Base-by-base conservation (phyloP, 1,140 invertebrate genomes). In the Cyrtorhinus lividipennis region DNA sequence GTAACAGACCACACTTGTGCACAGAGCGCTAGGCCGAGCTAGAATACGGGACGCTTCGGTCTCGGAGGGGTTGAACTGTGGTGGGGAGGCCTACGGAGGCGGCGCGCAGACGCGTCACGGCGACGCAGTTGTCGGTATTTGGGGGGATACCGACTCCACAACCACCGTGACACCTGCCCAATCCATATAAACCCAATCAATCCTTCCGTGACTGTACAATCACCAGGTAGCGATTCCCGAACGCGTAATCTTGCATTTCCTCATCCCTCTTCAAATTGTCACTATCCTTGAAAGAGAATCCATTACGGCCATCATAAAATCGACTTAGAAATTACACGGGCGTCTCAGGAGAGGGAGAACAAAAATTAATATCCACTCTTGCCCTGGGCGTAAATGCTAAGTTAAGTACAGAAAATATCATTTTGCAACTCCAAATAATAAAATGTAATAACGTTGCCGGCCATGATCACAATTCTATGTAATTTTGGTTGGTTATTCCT, bases 1-100 rank as follows among this genome's bases (percentile, higher is more conserved):
- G 62, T 62, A 57, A 63, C 56, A 63, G 62, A 63, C 2, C 23
- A 24, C 46, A 62, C 53, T 56, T 56, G 44, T 58, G 57, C 62
- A 53, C 27, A 20, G 57, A 27, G n/a, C 13, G 62, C 44, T 27
- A 63, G 46, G 13, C 18, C n/a, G 44, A 24, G 46, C 57, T 63
- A 22, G 15, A 63, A 63, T 59, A 10, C 45, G 38, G 30, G n/a
- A 15, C 45, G n/a, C 48, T 64, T 22, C 25, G 13, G 38, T 23
- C 30, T 23, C 20, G 18, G 22, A 24, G 56, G 59, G 45, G 27
- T 53, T 24, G 26, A 30, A 13, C 18, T 30, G 45, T 60, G 48
- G 20, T 12, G 48, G 48, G 48, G 48, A 8, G 20, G 48, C 12
- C 12, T 15, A 20, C 10, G 20, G 48, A 10, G 8, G 48, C 10